Evolutionary conservation across 2,113 vertebrate genomes (phyloP).

Genomic region (Lasiurus cinereus): DNA sequence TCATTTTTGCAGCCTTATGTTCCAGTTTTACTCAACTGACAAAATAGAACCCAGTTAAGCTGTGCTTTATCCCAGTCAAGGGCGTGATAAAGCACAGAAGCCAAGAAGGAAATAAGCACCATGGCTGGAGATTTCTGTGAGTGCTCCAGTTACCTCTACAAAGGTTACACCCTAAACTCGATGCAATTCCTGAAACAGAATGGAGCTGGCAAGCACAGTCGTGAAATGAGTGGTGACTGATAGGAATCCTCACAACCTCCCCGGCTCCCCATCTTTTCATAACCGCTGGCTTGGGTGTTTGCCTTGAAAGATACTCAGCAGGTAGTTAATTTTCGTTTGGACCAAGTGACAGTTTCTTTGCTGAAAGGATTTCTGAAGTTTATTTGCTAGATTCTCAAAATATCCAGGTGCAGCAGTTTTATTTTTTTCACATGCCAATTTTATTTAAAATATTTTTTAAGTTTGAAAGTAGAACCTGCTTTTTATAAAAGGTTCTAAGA

Average conservation of each 20-base stretch:
- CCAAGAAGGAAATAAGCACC: not conserved
- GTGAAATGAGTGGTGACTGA: not conserved
- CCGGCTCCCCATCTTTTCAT: not conserved
- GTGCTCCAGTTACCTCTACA: not conserved
- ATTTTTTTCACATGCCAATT: not conserved
- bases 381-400: not conserved
- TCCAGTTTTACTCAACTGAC: not conserved
- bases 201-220: not conserved
- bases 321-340: not conserved
- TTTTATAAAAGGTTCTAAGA: not conserved
- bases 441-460: not conserved
- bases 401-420: not conserved
- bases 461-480: not conserved
- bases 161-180: not conserved
- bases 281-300: not conserved
- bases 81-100: conserved; percentile 10
- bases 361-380: not conserved
- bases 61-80: not conserved
- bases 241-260: not conserved
- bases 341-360: not conserved
- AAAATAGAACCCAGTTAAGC: not conserved
- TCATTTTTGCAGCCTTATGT: not conserved
- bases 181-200: not conserved
- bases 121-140: not conserved
- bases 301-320: not conserved